Conservation (phyloP, 2,113 vertebrate species). For the Grammatotria lemairii region DNA sequence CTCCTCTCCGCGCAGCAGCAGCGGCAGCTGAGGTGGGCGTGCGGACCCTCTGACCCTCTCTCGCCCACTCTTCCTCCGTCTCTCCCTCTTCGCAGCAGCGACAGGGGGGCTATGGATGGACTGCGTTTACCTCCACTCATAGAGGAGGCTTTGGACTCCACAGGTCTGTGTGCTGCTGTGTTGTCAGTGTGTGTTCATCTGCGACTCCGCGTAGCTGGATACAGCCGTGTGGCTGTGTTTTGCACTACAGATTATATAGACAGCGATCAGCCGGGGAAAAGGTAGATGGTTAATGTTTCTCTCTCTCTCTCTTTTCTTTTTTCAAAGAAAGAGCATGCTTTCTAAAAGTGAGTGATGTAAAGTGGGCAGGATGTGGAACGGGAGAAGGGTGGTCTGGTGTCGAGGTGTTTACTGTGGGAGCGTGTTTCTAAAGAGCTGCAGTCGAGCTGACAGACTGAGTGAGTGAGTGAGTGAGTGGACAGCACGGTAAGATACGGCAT, state of each 20-base stretch:
- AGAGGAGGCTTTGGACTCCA: slow-evolving; percentile 69
- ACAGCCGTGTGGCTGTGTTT: background rate
- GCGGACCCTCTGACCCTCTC: slow-evolving; percentile 62
- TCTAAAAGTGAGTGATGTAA: background rate
- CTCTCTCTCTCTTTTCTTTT: background rate
- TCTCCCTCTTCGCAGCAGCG: slow-evolving; percentile 39
- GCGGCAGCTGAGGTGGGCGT: slow-evolving; percentile 59
- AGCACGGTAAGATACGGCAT: slow-evolving; percentile 17
- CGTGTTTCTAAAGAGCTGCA: slow-evolving; percentile 10
- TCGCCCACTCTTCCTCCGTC: slow-evolving; percentile 44
- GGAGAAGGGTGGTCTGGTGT: slow-evolving; percentile 26
- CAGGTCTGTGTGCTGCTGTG: slow-evolving; percentile 63
- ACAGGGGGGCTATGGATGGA: slow-evolving; percentile 67
- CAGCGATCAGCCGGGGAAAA: background rate
- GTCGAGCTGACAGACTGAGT: background rate
- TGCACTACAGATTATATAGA: slow-evolving; percentile 3
- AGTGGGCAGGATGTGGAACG: background rate
- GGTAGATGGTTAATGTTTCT: background rate
- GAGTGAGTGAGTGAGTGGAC: background rate
- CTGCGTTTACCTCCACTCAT: slow-evolving; percentile 72
- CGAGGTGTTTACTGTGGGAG: slow-evolving; percentile 14
- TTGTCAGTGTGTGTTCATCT: background rate
- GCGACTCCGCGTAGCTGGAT: background rate
- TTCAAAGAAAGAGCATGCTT: background rate
- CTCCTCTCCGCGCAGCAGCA: slow-evolving; percentile 20